phyloP scores from a whole-genome alignment of 1,140 invertebrate genomes.

The Cherax quadricarinatus region DNA sequence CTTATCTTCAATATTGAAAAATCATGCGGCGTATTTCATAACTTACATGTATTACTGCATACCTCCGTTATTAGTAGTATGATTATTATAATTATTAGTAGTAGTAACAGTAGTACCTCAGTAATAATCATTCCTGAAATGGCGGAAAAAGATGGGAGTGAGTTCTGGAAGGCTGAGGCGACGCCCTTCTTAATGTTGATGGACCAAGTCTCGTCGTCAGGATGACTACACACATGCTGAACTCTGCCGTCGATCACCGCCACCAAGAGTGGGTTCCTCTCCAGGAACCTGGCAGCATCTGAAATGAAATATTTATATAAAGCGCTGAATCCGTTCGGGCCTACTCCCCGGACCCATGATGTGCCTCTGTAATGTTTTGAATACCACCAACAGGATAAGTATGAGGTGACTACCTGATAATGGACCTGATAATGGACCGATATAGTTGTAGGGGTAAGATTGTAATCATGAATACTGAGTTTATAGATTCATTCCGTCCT shows the following conservation, averaged over 20 bases:
- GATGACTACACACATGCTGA: constrained; percentile 60
- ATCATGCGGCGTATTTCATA: neutral
- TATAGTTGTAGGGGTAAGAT: neutral
- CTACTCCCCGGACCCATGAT: too few relatives aligned
- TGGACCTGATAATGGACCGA: neutral
- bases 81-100: neutral
- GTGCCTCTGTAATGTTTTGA: neutral
- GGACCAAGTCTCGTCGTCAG: constrained; percentile 46
- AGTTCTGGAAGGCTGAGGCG: constrained; percentile 62
- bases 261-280: constrained; percentile 55
- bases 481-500: too few relatives aligned
- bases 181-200: constrained; percentile 70
- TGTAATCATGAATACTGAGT: neutral
- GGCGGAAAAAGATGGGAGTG: constrained; percentile 47
- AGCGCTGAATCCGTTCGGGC: too few relatives aligned
- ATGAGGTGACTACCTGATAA: neutral
- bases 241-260: constrained; percentile 57
- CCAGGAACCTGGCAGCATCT: constrained; percentile 20
- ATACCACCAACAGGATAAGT: neutral
- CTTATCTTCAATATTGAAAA: neutral
- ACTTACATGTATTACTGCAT: neutral
- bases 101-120: constrained; percentile 33
- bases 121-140: constrained; percentile 30
- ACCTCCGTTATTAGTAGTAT: neutral
- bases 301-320: neutral